phyloP scores from a whole-genome alignment of 2,888 invertebrate genomes.

The Zhengitettix transpicula region DNA sequence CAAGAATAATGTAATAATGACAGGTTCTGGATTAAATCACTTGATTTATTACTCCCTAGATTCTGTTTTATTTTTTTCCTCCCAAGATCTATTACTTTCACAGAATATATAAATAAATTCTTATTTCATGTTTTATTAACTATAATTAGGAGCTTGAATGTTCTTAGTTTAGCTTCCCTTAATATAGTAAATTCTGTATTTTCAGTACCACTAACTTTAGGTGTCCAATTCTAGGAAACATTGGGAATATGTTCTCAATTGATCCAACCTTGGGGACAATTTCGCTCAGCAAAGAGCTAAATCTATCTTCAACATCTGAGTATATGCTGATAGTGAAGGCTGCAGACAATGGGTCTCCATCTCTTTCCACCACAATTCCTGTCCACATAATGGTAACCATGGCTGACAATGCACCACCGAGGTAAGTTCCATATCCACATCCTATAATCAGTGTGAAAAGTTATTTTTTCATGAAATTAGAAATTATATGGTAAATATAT shows the following conservation, averaged over 20 bases:
- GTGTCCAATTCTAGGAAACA: slow-evolving; percentile 42
- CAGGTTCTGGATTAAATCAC: too few species aligned
- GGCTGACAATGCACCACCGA: slow-evolving; percentile 74
- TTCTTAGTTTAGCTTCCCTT: too few species aligned
- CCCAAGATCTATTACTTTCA: too few species aligned
- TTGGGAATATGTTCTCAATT: slow-evolving; percentile 70
- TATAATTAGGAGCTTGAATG: too few species aligned
- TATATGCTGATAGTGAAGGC: slow-evolving; percentile 75
- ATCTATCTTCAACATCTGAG: slow-evolving; percentile 49
- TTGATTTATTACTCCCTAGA: too few species aligned
- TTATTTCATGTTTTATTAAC: too few species aligned
- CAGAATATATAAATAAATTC: too few species aligned
- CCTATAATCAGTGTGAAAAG: not conserved
- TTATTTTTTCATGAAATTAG: too few species aligned
- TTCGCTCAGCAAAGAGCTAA: slow-evolving; percentile 52
- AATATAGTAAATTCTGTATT: not conserved
- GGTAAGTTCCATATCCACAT: slow-evolving; percentile 27
- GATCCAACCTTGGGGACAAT: slow-evolving; percentile 60
- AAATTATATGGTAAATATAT: too few species aligned
- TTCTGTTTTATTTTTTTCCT: too few species aligned
- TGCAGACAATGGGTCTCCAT: slow-evolving; percentile 59
- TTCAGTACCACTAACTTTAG: not conserved
- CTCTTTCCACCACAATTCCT: slow-evolving; percentile 57
- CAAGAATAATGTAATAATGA: too few species aligned
- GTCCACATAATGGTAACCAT: slow-evolving; percentile 77